A percentile compares a stretch with the other conserved stretches of the same genome.
Evolutionary conservation across 2,113 vertebrate genomes (phyloP).

Genomic region (Eptatretus burgeri): DNA sequence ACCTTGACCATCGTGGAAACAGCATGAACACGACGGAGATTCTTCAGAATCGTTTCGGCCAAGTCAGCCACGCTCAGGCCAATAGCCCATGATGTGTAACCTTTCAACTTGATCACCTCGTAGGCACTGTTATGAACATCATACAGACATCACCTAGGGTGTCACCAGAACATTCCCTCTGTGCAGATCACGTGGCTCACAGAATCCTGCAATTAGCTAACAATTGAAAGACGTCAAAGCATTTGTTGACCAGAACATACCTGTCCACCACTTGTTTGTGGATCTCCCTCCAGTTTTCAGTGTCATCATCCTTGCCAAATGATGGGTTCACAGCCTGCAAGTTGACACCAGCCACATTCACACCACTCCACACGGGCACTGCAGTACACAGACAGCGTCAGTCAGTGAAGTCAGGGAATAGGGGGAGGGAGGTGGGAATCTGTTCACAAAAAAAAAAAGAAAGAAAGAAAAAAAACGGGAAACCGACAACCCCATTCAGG

Average conservation of each 20-base stretch:
- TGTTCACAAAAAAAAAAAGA: no score
- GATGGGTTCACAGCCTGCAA: conserved; percentile 62
- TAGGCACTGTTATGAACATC: conserved; percentile 34
- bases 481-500: no score
- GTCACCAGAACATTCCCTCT: background rate
- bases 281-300: conserved; percentile 55
- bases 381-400: conserved; percentile 8
- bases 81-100: conserved; percentile 97
- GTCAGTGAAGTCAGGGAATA: background rate
- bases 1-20: conserved; percentile 91
- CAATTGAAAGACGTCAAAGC: background rate
- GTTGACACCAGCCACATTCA: conserved; percentile 61
- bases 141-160: background rate
- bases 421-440: no score
- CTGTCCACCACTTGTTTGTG: conserved; percentile 81
- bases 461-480: no score
- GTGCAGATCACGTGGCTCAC: background rate
- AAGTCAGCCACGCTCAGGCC: conserved; percentile 76
- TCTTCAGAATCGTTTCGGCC: conserved; percentile 54
- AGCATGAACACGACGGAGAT: conserved; percentile 47
- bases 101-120: conserved; percentile 80
- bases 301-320: conserved; percentile 42
- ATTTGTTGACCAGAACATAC: conserved; percentile 15
- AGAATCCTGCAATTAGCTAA: background rate
- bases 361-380: conserved; percentile 85